Evolutionary conservation across 2,888 invertebrate genomes (phyloP).

Genomic region (Melinaea menophilus): DNA sequence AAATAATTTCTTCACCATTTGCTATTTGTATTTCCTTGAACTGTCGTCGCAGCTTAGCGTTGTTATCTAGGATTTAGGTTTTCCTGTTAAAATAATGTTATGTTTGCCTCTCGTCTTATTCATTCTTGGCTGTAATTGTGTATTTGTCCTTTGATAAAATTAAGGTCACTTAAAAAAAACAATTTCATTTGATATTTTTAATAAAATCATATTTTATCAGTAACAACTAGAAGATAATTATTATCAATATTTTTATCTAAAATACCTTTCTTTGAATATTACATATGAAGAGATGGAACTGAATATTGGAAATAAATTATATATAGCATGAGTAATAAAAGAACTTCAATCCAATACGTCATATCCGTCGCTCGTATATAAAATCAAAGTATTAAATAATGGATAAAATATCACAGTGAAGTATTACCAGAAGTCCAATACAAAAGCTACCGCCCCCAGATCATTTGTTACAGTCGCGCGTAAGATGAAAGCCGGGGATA

Average conservation of each 20-base stretch:
- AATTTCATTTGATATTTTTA: too few species aligned
- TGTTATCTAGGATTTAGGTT: slow-evolving; percentile 8
- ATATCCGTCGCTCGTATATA: background rate
- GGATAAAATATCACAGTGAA: slow-evolving; percentile 3
- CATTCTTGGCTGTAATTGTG: too few species aligned
- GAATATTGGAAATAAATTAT: too few species aligned
- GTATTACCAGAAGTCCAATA: slow-evolving; percentile 24
- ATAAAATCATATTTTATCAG: too few species aligned
- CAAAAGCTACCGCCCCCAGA: slow-evolving; percentile 41
- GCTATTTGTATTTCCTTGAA: slow-evolving; percentile 8
- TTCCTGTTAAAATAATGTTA: slow-evolving; percentile 3
- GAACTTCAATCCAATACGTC: background rate
- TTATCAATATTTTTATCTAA: too few species aligned
- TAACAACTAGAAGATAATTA: too few species aligned
- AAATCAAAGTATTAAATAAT: slow-evolving; percentile 22
- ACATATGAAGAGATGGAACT: too few species aligned
- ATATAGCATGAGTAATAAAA: background rate
- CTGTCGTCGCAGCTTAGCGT: slow-evolving; percentile 6
- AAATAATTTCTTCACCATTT: slow-evolving; percentile 8
- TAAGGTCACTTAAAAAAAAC: too few species aligned
- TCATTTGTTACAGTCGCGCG: slow-evolving; percentile 70
- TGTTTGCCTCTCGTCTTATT: background rate
- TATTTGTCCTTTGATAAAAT: too few species aligned
- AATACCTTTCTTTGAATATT: too few species aligned
- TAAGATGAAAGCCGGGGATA: slow-evolving; percentile 67